A percentile compares a stretch with the other conserved stretches of the same genome.
These are phyloP conservation scores for Siderastrea radians DNA, from an alignment of 92 coral and sea anemone genomes.

Conservation along the genomic window DNA sequence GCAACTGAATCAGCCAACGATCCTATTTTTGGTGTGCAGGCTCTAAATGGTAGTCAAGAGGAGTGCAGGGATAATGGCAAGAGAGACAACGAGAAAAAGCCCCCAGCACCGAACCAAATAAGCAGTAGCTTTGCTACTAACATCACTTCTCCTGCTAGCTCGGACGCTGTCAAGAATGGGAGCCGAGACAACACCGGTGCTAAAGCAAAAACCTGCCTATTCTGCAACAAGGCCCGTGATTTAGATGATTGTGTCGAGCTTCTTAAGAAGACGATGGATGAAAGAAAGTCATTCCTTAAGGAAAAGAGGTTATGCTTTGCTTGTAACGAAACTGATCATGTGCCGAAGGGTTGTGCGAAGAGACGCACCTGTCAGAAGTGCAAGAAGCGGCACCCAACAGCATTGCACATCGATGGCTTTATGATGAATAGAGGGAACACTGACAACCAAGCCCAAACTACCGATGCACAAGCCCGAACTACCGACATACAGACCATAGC, in stretches of 20 bases:
- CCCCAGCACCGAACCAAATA: constrained; percentile 15
- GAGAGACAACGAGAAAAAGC: constrained; percentile 16
- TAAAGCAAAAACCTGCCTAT: neutral
- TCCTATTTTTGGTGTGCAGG: constrained; percentile 53
- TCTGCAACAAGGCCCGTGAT: constrained; percentile 62
- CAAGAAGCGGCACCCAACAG: constrained; percentile 50
- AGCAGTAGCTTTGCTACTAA: constrained; percentile 50
- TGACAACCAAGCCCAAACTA: neutral
- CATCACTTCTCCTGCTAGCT: neutral
- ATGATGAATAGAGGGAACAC: neutral
- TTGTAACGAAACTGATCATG: constrained; percentile 63
- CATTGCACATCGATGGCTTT: constrained; percentile 47
- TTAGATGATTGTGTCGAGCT: constrained; percentile 64
- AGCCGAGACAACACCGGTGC: neutral
- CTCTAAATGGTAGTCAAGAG: constrained; percentile 1
- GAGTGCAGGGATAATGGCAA: neutral
- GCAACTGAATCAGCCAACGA: constrained; percentile 77
- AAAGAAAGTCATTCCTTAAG: constrained; percentile 58
- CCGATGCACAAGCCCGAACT: neutral
- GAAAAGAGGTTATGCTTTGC: constrained; percentile 67
- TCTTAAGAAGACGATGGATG: constrained; percentile 43
- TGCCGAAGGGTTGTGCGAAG: constrained; percentile 60
- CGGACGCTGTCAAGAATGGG: neutral
- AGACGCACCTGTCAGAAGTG: constrained; percentile 74
- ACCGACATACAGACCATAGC: neutral